Conservation (phyloP, 2,113 vertebrate species). For the Thalassarche chlororhynchos region DNA sequence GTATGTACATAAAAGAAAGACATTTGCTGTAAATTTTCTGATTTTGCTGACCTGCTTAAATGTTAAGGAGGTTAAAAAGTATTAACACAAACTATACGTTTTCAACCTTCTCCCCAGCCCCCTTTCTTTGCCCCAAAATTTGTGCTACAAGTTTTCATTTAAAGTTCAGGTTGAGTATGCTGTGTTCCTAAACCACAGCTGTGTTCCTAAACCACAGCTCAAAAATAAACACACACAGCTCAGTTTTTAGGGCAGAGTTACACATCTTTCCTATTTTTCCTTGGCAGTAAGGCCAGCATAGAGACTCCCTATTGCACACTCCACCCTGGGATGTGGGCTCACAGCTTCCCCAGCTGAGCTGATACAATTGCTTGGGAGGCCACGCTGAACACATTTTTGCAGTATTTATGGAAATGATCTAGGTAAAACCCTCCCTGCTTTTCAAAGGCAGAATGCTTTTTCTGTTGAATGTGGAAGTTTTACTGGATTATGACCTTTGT, state of each 20-base stretch:
- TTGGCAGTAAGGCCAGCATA: not conserved
- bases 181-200: not conserved
- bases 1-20: not conserved
- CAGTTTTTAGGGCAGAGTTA: not conserved
- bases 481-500: not conserved
- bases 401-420: not conserved
- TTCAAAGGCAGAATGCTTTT: not conserved
- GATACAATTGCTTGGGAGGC: not conserved
- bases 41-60: not conserved
- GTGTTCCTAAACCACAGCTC: not conserved
- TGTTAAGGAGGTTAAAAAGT: not conserved
- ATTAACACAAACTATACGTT: not conserved
- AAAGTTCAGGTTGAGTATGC: not conserved
- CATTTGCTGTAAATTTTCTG: not conserved
- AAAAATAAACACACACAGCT: not conserved
- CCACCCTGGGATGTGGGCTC: not conserved
- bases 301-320: not conserved
- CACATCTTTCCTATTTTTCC: not conserved
- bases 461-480: not conserved
- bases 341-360: not conserved
- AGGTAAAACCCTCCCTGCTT: not conserved
- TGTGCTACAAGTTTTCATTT: not conserved
- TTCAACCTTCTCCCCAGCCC: not conserved
- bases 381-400: not conserved
- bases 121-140: not conserved